Evolutionary conservation across 1,140 invertebrate genomes (phyloP).

Genomic region (Trypoxylus dichotomus): DNA sequence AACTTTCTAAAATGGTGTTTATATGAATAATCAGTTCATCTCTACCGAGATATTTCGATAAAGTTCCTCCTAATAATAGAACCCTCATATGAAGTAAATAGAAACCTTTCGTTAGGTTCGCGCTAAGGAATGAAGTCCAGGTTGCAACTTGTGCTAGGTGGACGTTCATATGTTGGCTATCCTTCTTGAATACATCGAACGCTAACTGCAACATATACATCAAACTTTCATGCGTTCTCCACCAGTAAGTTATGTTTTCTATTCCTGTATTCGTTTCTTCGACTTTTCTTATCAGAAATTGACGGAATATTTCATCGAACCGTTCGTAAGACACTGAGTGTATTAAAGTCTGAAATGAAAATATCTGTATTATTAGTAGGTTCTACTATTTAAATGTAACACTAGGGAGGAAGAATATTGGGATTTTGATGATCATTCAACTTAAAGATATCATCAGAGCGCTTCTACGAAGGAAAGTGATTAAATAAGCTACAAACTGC

Average conservation of each 20-base stretch:
- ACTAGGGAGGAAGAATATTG: too few species aligned
- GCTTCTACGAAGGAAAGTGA: too few species aligned
- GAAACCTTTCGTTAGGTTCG: background rate
- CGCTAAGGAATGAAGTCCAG: background rate
- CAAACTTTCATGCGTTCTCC: slow-evolving; percentile 8
- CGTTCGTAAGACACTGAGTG: background rate
- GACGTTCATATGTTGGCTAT: background rate
- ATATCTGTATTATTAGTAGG: too few species aligned
- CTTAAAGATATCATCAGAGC: too few species aligned
- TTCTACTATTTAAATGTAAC: too few species aligned
- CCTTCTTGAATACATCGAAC: background rate
- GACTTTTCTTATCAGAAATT: background rate
- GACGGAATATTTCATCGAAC: background rate
- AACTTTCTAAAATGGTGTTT: slow-evolving; percentile 13
- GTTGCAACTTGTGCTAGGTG: background rate
- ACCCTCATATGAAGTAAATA: background rate
- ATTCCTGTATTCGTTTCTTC: background rate
- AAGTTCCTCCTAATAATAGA: background rate
- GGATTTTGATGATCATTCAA: too few species aligned
- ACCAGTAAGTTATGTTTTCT: slow-evolving; percentile 14
- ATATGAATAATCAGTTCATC: slow-evolving; percentile 8
- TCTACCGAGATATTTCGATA: slow-evolving; percentile 12
- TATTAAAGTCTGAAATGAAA: slow-evolving; percentile 15
- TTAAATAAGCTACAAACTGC: too few species aligned
- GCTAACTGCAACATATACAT: background rate